Conservation (phyloP, 2,888 invertebrate species). For the Antheraea assamensis region DNA sequence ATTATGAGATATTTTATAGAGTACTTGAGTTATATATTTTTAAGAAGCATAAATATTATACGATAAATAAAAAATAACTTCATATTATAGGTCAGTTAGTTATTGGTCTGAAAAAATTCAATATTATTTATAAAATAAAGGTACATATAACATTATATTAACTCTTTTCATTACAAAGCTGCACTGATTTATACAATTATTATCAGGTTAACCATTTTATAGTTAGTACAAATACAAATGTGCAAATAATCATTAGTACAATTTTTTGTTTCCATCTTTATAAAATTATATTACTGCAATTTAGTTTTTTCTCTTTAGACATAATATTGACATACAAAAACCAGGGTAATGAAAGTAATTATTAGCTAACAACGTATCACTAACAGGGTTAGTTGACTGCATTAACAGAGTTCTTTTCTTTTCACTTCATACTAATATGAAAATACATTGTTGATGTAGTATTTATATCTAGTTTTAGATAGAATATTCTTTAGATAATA, state of each 20-base stretch:
- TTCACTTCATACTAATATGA: background rate
- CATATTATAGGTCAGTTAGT: background rate
- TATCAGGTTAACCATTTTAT: background rate
- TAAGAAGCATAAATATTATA: background rate
- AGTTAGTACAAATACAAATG: background rate
- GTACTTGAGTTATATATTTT: background rate
- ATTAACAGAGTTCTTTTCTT: background rate
- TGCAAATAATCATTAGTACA: too few relatives aligned
- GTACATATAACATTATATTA: too few relatives aligned
- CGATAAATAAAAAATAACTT: background rate
- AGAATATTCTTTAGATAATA: background rate
- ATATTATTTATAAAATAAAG: too few relatives aligned
- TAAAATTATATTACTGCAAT: too few relatives aligned
- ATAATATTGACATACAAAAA: background rate
- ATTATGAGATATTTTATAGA: background rate
- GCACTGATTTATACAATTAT: background rate
- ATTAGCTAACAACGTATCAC: background rate
- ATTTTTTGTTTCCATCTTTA: too few relatives aligned
- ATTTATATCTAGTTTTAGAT: background rate
- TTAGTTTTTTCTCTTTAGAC: background rate
- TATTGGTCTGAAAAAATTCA: background rate
- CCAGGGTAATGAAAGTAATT: background rate
- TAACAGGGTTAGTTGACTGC: background rate
- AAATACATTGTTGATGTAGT: background rate
- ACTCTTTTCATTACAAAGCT: background rate